These are phyloP conservation scores for Machimus atricapillus DNA, from an alignment of 2,888 invertebrate genomes.

Conservation along the genomic window DNA sequence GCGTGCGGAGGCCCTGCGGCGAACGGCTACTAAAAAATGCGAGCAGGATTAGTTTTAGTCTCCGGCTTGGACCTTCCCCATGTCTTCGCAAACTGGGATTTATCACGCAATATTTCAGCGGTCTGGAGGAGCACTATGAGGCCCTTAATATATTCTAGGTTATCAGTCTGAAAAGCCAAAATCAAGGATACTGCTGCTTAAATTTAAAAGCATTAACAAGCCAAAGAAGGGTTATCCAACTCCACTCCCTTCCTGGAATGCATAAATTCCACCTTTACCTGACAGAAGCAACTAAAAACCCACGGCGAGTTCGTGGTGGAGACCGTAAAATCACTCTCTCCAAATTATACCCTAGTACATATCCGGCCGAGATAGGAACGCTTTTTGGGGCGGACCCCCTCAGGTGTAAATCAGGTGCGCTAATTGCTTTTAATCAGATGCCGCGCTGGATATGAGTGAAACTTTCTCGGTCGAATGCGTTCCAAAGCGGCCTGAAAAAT, in stretches of 20 bases:
- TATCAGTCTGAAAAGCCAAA: slow-evolving; percentile 32
- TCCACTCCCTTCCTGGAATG: neutral
- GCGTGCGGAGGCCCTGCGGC: neutral
- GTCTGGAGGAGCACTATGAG: neutral
- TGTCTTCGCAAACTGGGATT: slow-evolving; percentile 28
- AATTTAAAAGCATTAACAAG: slow-evolving; percentile 34
- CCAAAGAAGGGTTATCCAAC: slow-evolving; percentile 42
- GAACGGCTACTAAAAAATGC: slow-evolving; percentile 3
- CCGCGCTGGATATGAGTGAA: neutral
- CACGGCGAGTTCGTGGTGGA: slow-evolving; percentile 30
- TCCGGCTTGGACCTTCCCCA: slow-evolving; percentile 1
- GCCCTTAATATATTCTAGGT: slow-evolving; percentile 28
- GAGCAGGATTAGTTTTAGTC: slow-evolving; percentile 1
- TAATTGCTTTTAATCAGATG: slow-evolving; percentile 41
- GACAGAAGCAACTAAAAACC: slow-evolving; percentile 40
- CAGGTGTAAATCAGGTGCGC: slow-evolving; percentile 35
- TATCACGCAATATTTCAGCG: slow-evolving; percentile 34
- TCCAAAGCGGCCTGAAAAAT: slow-evolving; percentile 5
- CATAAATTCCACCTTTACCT: slow-evolving; percentile 38
- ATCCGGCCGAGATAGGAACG: slow-evolving; percentile 43
- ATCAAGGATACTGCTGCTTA: slow-evolving; percentile 33
- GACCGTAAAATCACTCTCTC: slow-evolving; percentile 44
- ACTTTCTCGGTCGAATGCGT: neutral
- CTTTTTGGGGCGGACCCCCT: neutral
- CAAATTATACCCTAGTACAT: slow-evolving; percentile 42